Percentiles rank a stretch among this genome's conserved stretches.
phyloP scores from a whole-genome alignment of 2,888 invertebrate species.

The Rhorus exstirpatorius region DNA sequence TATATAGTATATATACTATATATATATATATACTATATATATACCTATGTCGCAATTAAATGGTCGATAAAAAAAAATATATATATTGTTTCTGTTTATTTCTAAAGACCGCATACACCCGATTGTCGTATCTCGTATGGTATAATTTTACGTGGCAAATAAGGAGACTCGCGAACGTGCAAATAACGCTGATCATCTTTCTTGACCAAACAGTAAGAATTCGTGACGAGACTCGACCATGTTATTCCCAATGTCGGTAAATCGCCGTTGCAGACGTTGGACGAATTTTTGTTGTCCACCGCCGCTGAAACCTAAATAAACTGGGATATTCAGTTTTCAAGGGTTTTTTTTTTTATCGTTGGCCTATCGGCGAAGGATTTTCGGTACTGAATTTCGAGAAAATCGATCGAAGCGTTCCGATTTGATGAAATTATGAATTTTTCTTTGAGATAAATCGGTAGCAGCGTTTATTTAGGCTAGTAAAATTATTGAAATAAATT shows the following conservation, averaged over 20 bases:
- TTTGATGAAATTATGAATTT: no score
- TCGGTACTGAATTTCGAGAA: no score
- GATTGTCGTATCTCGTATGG: conserved; percentile 76
- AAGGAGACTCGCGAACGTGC: conserved; percentile 77
- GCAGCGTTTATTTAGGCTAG: no score
- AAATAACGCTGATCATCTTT: conserved; percentile 75
- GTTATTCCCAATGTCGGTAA: conserved; percentile 81
- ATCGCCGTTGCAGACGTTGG: conserved; percentile 71
- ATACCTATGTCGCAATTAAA: no score
- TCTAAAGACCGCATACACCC: conserved; percentile 77
- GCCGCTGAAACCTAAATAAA: conserved; percentile 77
- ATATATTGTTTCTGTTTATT: conserved; percentile 2
- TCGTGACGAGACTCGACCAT: conserved; percentile 82
- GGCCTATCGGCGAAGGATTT: no score
- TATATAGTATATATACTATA: not conserved
- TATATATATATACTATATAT: not conserved
- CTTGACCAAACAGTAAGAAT: conserved; percentile 80
- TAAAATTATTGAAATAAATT: no score
- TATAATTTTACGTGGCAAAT: conserved; percentile 77
- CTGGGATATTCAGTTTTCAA: no score
- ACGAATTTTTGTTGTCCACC: conserved; percentile 63
- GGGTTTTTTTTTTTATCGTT: no score
- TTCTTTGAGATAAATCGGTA: no score
- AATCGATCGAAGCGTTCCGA: no score
- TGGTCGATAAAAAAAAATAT: no score